Evolutionary conservation across 2,113 vertebrate genomes (phyloP), one percentile per base, ranked within the genome.

Genomic region (Perca schrenkii): DNA sequence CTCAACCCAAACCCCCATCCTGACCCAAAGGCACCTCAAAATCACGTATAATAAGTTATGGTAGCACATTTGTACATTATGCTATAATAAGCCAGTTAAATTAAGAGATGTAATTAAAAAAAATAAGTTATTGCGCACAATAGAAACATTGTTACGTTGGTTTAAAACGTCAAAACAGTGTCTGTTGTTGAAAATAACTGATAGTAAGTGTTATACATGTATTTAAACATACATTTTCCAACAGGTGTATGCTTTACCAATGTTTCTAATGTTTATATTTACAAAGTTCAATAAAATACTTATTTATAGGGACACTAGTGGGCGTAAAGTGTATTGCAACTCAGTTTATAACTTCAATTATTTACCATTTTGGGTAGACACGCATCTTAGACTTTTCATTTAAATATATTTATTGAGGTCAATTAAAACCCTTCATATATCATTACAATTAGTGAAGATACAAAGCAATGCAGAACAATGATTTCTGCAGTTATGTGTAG

Each of bases 1-100:
- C 91, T 88, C 77, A 58, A 47, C 67, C 70, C 73, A 68, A 25
- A 60, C 74, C 63, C 86, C 70, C 75, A 58, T 64, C 70, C 75
- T 0, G 40, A 77, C 68, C 40, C 22, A 13, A 17, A 0, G 21
- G 22, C 17, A 5, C 4, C 21, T 64, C 46, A 8, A 52, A 68
- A 78, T 67, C 52, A 49, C 53, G 2, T 4, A 13, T 16, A 15
- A 8, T 7, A 71, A 57, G 31, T 54, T 28, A 16, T 1, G 1
- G 16, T 3, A 10, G 16, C 22, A 47, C 14, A 13, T 54, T 15
- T 13, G 36, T 4, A 71, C n/a, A 21, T 31, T 34, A 63, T 56
- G 19, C 17, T 36, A 16, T 22, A n/a, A 47, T 15, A 36, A 31
- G n/a, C 36, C 28, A 79, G 7, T 73, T 65, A 62, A 56, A 78